Percentiles rank a stretch among this genome's conserved stretches.
These are phyloP conservation scores for Zygogramma bicolorata DNA, from an alignment of 2,888 invertebrate genomes.

Conservation along the genomic window DNA sequence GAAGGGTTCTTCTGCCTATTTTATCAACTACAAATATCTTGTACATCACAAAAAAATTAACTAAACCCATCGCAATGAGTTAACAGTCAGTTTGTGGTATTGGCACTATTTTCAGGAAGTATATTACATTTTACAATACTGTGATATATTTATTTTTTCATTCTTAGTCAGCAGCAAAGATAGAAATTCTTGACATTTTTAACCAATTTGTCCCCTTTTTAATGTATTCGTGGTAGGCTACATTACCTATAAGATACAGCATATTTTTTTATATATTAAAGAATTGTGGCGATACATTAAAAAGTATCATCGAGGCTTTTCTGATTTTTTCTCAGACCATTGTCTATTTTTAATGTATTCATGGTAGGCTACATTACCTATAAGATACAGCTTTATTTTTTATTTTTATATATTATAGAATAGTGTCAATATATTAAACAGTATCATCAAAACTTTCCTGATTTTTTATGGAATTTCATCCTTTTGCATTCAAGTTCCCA, in stretches of 20 bases:
- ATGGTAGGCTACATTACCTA: background rate
- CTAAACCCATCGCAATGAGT: too few species aligned
- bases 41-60: too few species aligned
- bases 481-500: too few species aligned
- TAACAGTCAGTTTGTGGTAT: too few species aligned
- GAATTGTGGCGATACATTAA: conserved; percentile 4
- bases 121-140: background rate
- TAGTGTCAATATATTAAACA: background rate
- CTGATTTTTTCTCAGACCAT: too few species aligned
- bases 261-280: background rate
- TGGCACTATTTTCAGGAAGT: background rate
- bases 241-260: background rate
- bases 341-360: too few species aligned
- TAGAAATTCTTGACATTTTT: too few species aligned
- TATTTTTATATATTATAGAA: conserved; percentile 3
- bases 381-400: conserved; percentile 6
- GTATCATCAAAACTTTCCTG: background rate
- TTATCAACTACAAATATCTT: too few species aligned
- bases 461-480: background rate
- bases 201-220: too few species aligned
- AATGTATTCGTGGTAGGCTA: background rate
- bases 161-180: background rate
- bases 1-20: too few species aligned
- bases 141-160: background rate
- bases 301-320: too few species aligned